A percentile compares a stretch with the other conserved stretches of the same genome.
phyloP scores from a whole-genome alignment of 2,113 vertebrate genomes.

The Caracal caracal region DNA sequence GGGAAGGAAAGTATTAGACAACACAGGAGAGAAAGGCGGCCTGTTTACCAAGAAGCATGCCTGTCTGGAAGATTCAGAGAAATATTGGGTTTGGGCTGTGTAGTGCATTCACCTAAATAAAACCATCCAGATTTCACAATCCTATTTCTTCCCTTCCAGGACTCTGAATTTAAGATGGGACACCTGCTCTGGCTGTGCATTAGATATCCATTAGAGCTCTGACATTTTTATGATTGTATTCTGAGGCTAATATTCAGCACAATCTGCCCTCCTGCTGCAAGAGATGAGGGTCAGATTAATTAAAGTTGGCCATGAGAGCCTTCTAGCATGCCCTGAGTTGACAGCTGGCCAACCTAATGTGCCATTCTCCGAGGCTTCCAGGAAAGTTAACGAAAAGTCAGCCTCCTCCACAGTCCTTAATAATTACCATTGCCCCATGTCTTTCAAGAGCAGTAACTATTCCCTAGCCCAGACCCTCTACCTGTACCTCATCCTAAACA shows the following conservation, averaged over 20 bases:
- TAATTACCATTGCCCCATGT: no score
- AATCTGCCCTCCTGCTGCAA: neutral
- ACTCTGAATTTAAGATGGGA: neutral
- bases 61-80: neutral
- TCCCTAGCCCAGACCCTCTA: neutral
- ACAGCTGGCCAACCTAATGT: neutral
- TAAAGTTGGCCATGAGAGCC: neutral
- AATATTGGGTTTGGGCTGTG: neutral
- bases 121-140: neutral
- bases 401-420: neutral
- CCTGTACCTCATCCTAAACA: neutral
- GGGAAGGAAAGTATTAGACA: neutral
- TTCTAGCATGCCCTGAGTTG: neutral
- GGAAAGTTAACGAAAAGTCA: neutral
- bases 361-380: neutral
- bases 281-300: neutral
- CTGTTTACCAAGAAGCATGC: neutral
- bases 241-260: neutral
- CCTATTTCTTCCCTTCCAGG: neutral
- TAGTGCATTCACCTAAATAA: neutral
- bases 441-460: neutral
- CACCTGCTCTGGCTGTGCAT: neutral
- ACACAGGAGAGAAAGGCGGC: neutral
- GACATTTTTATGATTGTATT: neutral
- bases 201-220: neutral